Base-by-base conservation (phyloP, 1,140 invertebrate genomes). In the Drosophila truncata region DNA sequence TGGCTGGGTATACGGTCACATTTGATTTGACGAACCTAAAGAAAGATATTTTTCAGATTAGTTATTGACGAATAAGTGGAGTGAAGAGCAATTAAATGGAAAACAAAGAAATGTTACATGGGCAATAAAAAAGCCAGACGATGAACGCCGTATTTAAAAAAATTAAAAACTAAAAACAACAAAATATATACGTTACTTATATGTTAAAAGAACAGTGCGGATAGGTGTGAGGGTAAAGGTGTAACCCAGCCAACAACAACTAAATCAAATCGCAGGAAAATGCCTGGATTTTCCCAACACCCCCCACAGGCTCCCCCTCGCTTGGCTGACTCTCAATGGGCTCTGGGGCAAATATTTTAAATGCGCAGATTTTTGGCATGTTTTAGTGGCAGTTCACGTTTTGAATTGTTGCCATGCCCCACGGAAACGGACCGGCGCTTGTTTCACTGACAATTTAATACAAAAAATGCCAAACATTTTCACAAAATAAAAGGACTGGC, bases 341-440 rank as follows among this genome's bases (percentile, higher is more conserved):
- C 84, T 88, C 80, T 88, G 85, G 84, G 84, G 84, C 84, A 88
- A 88, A 90, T 88, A 88, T 88, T 88, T 88, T 88, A 88, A 88
- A 88, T 81, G 84, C 80, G 80, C 84, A 84, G 85, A 88, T 88
- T 88, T 88, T 88, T 90, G 85, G 85, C 84, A 88, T 88, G 84
- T 88, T 88, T 88, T 87, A 88, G 84, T 87, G 84, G 84, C 83
- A 87, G 84, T 83, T 88, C 83, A 88, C 83, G 80, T 87, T 87
- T 87, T 87, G 85, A 87, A 88, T 87, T 87, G 84, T 87, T 87
- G 84, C 72, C 80, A 71, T 72, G 63, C 49, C 65, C 74, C 64
- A 63, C 52, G 74, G 58, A 66, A 62, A 33, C 52, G 74, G 41
- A 41, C 59, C 57, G 18, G 27, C 58, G 59, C 80, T 88, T 78